Conservation (phyloP, 2,888 invertebrate genomes). For the Eupsilia transversa region DNA sequence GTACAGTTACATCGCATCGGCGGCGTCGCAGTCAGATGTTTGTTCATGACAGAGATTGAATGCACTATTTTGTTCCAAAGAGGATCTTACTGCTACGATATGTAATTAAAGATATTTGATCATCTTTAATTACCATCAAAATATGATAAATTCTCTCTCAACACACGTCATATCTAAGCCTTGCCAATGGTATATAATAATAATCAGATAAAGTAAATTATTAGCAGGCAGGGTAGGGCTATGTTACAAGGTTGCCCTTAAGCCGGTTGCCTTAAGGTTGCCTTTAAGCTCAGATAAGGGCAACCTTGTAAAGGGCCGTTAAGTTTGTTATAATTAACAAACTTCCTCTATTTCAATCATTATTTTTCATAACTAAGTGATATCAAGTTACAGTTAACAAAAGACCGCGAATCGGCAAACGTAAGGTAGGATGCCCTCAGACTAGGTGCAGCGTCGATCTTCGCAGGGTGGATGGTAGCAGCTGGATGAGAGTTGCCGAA, state of each 20-base stretch:
- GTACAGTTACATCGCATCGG: too few relatives aligned
- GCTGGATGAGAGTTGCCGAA: too few relatives aligned
- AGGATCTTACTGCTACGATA: too few relatives aligned
- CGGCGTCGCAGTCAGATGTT: too few relatives aligned
- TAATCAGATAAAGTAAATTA: slow-evolving; percentile 32
- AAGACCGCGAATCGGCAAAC: not conserved
- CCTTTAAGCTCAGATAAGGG: too few relatives aligned
- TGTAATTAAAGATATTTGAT: too few relatives aligned
- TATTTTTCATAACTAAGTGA: not conserved
- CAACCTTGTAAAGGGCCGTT: too few relatives aligned
- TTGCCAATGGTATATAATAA: slow-evolving; percentile 36
- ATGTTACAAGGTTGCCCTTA: slow-evolving; percentile 17
- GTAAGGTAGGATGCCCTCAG: not conserved
- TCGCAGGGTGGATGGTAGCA: too few relatives aligned
- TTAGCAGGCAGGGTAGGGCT: not conserved
- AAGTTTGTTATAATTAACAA: too few relatives aligned
- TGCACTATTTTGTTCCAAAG: not conserved
- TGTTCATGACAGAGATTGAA: not conserved
- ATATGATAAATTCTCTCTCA: too few relatives aligned
- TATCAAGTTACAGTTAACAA: too few relatives aligned
- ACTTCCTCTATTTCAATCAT: not conserved
- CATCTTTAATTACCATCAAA: not conserved
- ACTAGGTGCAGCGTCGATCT: not conserved
- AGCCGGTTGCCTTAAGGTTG: too few relatives aligned
- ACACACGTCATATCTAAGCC: slow-evolving; percentile 10